Conservation (phyloP, 1,140 invertebrate genomes). For the Calycopis cecrops region DNA sequence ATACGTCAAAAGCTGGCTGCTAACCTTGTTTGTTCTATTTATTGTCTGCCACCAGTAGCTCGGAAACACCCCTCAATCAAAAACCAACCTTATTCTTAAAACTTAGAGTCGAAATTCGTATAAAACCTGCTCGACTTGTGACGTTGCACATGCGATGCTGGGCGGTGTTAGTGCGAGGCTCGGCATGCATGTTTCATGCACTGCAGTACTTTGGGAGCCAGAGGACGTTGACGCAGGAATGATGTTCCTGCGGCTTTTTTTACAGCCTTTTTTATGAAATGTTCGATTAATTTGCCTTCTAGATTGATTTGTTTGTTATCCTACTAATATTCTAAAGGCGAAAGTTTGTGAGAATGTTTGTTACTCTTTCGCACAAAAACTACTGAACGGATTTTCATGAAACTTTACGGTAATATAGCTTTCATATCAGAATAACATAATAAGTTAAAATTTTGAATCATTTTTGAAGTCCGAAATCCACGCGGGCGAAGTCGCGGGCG, state of each 20-base stretch:
- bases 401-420: no score
- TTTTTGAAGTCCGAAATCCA: not conserved
- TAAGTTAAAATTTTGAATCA: no score
- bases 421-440: no score
- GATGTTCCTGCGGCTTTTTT: no score
- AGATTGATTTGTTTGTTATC: no score
- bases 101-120: not conserved
- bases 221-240: not conserved
- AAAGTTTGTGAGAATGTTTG: no score
- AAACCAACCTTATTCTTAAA: not conserved
- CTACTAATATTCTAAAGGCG: no score
- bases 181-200: constrained; percentile 32
- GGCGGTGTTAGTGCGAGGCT: not conserved
- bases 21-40: constrained; percentile 1
- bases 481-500: constrained; percentile 1
- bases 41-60: not conserved
- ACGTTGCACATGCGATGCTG: not conserved
- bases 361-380: no score
- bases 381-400: no score
- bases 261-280: no score
- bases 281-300: no score
- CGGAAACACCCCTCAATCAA: not conserved
- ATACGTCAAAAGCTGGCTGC: not conserved
- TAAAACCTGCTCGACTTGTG: no score
- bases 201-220: constrained; percentile 25